Conservation (phyloP, 2,797 vertebrate genomes). For the Chaetodon trifasciatus region DNA sequence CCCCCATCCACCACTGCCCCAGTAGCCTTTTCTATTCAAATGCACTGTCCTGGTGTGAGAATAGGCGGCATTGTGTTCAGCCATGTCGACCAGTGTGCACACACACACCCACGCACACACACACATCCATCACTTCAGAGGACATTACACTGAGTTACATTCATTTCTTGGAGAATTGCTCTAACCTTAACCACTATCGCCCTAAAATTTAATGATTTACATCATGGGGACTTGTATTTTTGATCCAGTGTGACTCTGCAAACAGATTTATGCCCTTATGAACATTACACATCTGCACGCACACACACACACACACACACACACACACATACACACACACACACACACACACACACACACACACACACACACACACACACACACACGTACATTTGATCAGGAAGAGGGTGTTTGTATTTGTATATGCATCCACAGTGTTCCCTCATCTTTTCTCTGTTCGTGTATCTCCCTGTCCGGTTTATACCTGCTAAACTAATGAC, state of each 20-base stretch:
- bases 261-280: too few species aligned
- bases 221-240: too few species aligned
- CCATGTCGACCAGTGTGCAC: conserved; percentile 1
- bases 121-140: too few species aligned
- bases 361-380: too few species aligned
- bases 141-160: too few species aligned
- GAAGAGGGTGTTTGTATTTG: conserved; percentile 7
- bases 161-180: too few species aligned
- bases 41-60: conserved; percentile 46
- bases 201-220: too few species aligned
- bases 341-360: too few species aligned
- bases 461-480: not conserved
- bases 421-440: not conserved
- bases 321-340: too few species aligned
- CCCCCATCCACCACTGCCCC: conserved; percentile 39
- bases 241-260: too few species aligned
- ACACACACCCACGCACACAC: conserved; percentile 2
- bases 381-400: not conserved
- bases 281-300: not conserved
- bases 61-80: conserved; percentile 41
- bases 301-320: too few species aligned
- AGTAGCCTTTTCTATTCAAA: conserved; percentile 53
- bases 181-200: not conserved
- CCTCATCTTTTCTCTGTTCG: not conserved
- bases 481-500: not conserved